Base-by-base conservation (phyloP, 2,113 vertebrate species). In the Myanophis thanlyinensis region DNA sequence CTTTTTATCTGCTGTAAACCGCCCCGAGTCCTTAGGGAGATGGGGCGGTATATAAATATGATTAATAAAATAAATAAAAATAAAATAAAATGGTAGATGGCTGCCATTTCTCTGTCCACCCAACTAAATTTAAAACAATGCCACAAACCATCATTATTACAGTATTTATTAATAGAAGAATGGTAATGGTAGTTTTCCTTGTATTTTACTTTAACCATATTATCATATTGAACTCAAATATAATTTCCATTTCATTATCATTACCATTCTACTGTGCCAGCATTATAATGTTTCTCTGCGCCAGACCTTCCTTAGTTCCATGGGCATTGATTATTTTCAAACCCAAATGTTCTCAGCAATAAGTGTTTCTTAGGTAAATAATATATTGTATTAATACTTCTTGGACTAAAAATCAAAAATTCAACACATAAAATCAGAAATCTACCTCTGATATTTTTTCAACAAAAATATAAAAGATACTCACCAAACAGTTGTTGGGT, bases 361-460 rank as follows among this genome's bases (percentile, higher is more conserved):
- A 13, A 48, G 44, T 90, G 85, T 92, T 91, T 90, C 3, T 91
- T 1, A n/a, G 25, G 84, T 84, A 93, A 94, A 0, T 91, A 94
- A 90, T 93, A 93, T 85, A 88, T 91, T 88, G 93, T 88, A 93
- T 94, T 91, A 51, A 27, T 80, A 91, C 85, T 91, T 93, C 73
- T 92, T 59, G 0, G 67, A 52, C 85, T 95, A 80, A 92, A 95
- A 52, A 91, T 91, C 53, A 92, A 92, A 93, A 94, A 11, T 40
- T 93, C 56, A 49, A 91, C 73, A 93, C 93, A 44, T 92, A 89
- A 94, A 94, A 94, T 89, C 95, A 94, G 94, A 95, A 93, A 95
- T 3, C 56, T 91, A 91, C 95, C 91, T 95, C 92, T 62, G 91
- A 87, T 91, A 85, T 88, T 90, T 92, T 90, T 86, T 93, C 93